A percentile compares a stretch with the other conserved stretches of the same genome.
Conservation (phyloP, 2,888 invertebrate genomes). For the Steinernema carpocapsae region DNA sequence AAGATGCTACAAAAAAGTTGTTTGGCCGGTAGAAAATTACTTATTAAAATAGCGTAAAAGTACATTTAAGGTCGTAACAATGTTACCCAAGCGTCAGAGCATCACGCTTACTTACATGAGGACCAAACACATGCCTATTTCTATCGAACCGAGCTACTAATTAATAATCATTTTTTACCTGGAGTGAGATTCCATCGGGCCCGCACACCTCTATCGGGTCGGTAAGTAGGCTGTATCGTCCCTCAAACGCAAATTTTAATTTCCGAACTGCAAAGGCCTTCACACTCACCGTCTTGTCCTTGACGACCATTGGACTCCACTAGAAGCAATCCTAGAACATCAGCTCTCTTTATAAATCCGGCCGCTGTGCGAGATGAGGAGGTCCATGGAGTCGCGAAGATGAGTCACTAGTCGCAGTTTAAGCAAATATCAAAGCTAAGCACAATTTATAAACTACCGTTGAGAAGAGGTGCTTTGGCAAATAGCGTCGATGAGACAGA, state of each 20-base stretch:
- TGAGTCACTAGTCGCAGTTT: slow-evolving; percentile 21
- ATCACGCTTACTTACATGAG: too few species aligned
- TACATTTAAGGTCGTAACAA: too few species aligned
- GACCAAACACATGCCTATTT: too few species aligned
- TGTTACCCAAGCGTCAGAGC: too few species aligned
- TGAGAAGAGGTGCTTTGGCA: slow-evolving; percentile 21
- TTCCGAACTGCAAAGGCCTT: too few species aligned
- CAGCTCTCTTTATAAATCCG: neutral
- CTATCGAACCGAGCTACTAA: neutral
- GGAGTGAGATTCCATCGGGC: neutral
- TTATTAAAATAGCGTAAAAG: too few species aligned
- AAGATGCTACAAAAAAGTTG: too few species aligned
- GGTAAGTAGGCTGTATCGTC: slow-evolving; percentile 19
- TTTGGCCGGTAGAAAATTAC: too few species aligned
- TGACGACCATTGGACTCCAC: slow-evolving; percentile 27
- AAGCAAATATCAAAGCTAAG: slow-evolving; percentile 10
- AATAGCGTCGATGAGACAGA: slow-evolving; percentile 18
- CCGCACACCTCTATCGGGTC: slow-evolving; percentile 25
- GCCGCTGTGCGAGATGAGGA: neutral
- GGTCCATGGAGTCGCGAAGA: neutral
- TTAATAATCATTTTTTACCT: neutral
- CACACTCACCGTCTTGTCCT: slow-evolving; percentile 17
- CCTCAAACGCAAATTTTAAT: neutral
- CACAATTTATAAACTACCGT: slow-evolving; percentile 28
- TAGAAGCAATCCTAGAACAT: neutral